Evolutionary conservation across 2,888 invertebrate species (phyloP).

Genomic region (Rotaria magnacalcarata): DNA sequence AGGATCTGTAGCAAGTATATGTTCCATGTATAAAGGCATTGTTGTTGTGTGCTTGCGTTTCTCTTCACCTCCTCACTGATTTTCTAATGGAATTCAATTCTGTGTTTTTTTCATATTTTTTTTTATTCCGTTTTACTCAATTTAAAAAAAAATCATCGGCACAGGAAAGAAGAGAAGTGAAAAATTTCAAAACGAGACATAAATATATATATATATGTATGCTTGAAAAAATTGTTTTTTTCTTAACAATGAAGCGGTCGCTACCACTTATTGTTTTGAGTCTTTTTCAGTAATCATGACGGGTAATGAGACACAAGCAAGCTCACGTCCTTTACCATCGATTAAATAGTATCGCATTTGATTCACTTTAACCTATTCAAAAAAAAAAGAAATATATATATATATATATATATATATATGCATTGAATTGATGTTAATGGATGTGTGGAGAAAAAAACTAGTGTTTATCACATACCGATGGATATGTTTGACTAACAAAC

Average conservation of each 20-base stretch:
- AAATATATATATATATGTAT: neutral
- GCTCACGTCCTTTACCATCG: constrained; percentile 36
- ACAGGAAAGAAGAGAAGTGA: neutral
- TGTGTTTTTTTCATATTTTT: neutral
- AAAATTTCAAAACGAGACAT: neutral
- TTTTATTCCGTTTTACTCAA: neutral
- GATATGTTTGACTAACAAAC: constrained; percentile 34
- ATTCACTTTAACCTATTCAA: neutral
- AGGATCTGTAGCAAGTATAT: neutral
- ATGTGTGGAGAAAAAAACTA: neutral
- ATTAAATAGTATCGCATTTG: constrained; percentile 35
- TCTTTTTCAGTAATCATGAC: constrained; percentile 32
- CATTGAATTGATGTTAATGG: neutral
- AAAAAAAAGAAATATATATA: neutral
- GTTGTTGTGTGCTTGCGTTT: neutral
- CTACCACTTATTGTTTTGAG: constrained; percentile 12
- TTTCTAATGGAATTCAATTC: neutral
- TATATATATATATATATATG: neutral
- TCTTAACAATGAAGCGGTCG: neutral
- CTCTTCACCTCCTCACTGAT: neutral
- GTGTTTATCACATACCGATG: neutral
- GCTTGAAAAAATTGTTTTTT: neutral
- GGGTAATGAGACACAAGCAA: constrained; percentile 3
- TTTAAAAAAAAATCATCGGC: neutral
- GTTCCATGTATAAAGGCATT: neutral